phyloP scores from a whole-genome alignment of 2,113 vertebrate genomes.

The Lycocorax pyrrhopterus region DNA sequence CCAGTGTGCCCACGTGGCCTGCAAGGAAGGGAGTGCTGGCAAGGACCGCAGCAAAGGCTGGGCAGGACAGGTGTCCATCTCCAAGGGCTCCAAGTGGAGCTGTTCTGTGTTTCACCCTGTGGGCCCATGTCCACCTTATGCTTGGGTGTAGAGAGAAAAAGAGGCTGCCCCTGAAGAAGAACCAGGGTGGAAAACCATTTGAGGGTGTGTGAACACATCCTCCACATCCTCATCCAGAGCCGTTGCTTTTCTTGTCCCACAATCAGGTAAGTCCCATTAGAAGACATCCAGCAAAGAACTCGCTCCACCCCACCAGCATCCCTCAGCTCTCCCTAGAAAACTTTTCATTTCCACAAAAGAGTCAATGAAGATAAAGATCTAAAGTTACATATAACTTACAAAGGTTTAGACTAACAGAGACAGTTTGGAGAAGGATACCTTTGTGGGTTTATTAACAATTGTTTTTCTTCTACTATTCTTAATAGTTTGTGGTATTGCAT shows the following conservation, averaged over 20 bases:
- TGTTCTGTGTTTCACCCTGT: neutral
- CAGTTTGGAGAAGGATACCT: neutral
- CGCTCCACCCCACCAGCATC: neutral
- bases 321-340: neutral
- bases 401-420: neutral
- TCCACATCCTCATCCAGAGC: neutral
- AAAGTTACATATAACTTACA: neutral
- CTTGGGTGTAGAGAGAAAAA: neutral
- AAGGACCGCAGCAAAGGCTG: neutral
- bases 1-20: neutral
- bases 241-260: neutral
- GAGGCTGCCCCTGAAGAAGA: neutral
- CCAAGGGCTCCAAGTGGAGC: neutral
- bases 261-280: accelerated
- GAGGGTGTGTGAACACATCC: neutral
- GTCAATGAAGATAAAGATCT: neutral
- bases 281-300: neutral
- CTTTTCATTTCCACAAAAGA: neutral
- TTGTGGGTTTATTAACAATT: neutral
- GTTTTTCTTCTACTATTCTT: neutral
- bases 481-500: neutral
- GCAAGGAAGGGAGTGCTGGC: neutral
- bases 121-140: too few relatives aligned
- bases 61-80: neutral
- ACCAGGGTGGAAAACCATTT: neutral